Evolutionary conservation across 2,113 vertebrate genomes (phyloP), one percentile per base, ranked within the genome.

Genomic region (Anthoscopus minutus): DNA sequence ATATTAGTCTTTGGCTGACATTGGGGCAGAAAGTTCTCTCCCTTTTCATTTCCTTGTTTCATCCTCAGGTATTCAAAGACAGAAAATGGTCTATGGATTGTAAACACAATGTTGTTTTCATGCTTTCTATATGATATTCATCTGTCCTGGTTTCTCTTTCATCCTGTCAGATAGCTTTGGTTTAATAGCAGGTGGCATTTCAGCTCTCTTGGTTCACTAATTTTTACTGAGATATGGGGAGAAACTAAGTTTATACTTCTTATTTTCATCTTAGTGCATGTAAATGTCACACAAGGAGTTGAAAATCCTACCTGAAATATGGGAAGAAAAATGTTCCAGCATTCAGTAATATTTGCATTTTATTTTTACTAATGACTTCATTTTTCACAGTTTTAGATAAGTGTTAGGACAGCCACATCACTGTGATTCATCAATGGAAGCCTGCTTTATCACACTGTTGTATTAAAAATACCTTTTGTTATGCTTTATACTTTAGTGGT

Each of bases 331-430:
- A 94, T 90, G 64, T 92, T 94, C 35, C 78, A 89, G 86, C 72
- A 96, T 96, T 73, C 89, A 78, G 90, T 44, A 86, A 92, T 96
- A 96, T 97, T 96, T 97, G 94, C 97, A 97, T 97, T 96, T 97
- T 96, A 89, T 95, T 97, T 97, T 97, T 87, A 31, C 91, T 97
- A 97, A 97, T 37, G 70, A 97, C 81, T 90, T 97, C 79, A 97
- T 98, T 98, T 97, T 97, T 97, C 97, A 98, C 18, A 81, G 54
- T n/a, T 97, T 82, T 66, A 84, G 91, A 83, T 97, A 92, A 97
- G 94, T 6, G 2, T 77, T 96, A 88, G 88, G 90, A 96, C 94
- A 95, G 92, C 38, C 81, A 71, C 89, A 70, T 97, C 96, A 85
- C 80, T 84, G 65, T 89, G 95, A 97, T 97, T 95, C 94, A 97